These are phyloP conservation scores for Gymnosoma rotundatum DNA, from an alignment of 2,888 invertebrate species.

Conservation along the genomic window DNA sequence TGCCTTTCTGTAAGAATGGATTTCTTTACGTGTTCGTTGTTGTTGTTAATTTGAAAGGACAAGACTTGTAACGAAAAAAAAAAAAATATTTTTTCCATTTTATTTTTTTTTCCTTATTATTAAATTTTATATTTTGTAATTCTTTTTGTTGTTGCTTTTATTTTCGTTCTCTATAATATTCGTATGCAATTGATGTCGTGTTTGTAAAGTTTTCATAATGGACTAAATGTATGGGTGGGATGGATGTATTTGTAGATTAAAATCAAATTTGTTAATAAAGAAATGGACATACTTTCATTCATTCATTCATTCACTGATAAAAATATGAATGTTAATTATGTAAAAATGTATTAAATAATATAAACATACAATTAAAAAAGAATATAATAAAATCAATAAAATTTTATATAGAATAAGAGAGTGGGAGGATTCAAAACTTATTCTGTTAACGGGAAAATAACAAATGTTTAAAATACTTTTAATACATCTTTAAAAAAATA, in stretches of 20 bases:
- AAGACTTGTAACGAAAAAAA: constrained; percentile 38
- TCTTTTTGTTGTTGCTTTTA: constrained; percentile 44
- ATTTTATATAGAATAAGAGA: no score
- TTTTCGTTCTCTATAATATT: not conserved
- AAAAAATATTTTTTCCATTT: not conserved
- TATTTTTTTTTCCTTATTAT: constrained; percentile 49
- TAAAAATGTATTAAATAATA: not conserved
- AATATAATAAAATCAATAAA: not conserved
- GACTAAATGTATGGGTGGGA: not conserved
- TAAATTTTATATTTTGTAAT: constrained; percentile 63
- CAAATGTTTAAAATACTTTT: no score
- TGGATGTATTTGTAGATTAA: constrained; percentile 18
- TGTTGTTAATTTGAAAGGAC: constrained; percentile 33
- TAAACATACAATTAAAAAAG: not conserved
- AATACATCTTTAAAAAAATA: no score
- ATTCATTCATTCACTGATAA: constrained; percentile 8
- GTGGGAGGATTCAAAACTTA: no score
- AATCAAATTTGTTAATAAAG: constrained; percentile 49
- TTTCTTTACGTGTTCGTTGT: constrained; percentile 14
- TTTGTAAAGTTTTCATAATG: not conserved
- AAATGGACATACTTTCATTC: not conserved
- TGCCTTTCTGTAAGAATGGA: constrained; percentile 12
- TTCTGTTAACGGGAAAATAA: no score
- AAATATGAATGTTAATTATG: constrained; percentile 32
- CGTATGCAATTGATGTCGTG: constrained; percentile 1